Evolutionary conservation across 2,113 vertebrate species (phyloP), one percentile per base, ranked within the genome.

Genomic region (Protobothrops mucrosquamatus): DNA sequence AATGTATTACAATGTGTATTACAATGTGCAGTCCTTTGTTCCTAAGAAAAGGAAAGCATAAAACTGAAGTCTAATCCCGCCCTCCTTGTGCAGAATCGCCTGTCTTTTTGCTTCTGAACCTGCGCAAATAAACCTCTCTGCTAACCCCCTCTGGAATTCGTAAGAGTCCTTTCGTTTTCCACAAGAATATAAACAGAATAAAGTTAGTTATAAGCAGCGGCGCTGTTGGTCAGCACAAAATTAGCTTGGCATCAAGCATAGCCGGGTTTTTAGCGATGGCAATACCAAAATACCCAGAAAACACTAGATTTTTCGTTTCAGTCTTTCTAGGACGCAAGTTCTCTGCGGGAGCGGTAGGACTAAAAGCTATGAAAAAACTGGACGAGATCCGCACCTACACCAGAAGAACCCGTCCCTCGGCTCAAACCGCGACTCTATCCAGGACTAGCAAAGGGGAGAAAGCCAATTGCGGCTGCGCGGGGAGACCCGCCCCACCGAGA

Each of bases 401-500:
- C 15, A 81, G 6, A 81, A 34, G 64, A 15, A 61, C 64, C 64
- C 29, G 1, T 11, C 24, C 10, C 61, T 64, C 26, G 11, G 26
- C 26, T 64, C 48, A n/a, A n/a, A 64, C 29, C 11, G 61, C 26
- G 0, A 64, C 12, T n/a, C 15, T 9, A 7, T 9, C 48, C 48
- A 4, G 55, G 55, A 1, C 55, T 5, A 18, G 18, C 69, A 39
- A 81, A 39, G 15, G 34, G 34, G 14, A 39, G 74, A 18, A 81
- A 39, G 3, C 54, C 1, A 56, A 0, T 2, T 23, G 9, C 18
- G 0, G 18, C 51, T 6, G 18, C 48, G n/a, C 1, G 7, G 10
- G 1, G 9, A 8, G 5, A 6, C 1, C 54, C 46, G 23, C 57
- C 97, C 96, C 95, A 98, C 98, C 97, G 89, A 95, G 10, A 98